These are phyloP conservation scores for Andrena chrysosceles DNA, from an alignment of 2,888 invertebrate genomes.

Conservation along the genomic window DNA sequence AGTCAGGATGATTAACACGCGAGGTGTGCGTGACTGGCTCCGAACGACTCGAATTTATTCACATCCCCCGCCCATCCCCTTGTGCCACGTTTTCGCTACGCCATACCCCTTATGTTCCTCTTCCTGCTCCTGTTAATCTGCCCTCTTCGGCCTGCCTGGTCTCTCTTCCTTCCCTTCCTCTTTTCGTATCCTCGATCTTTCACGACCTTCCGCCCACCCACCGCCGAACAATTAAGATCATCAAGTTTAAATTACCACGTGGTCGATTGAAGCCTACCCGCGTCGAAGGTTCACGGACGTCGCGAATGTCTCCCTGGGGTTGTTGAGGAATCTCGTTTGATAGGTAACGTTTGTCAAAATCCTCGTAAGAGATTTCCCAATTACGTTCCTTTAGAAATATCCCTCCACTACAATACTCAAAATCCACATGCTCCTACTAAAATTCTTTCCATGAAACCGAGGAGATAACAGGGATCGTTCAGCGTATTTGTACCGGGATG, in stretches of 20 bases:
- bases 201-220: conserved; percentile 25
- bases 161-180: neutral
- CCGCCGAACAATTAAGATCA: conserved; percentile 63
- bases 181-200: conserved; percentile 12
- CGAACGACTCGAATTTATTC: conserved; percentile 78
- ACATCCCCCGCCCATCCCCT: conserved; percentile 55
- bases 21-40: conserved; percentile 79
- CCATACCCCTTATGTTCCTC: neutral
- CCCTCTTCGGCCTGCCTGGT: conserved; percentile 18
- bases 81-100: conserved; percentile 39
- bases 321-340: conserved; percentile 11
- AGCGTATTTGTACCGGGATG: neutral
- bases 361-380: neutral
- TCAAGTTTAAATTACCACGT: conserved; percentile 73
- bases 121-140: conserved; percentile 39
- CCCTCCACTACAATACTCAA: neutral
- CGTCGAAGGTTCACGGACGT: conserved; percentile 51
- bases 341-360: neutral
- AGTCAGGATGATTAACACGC: conserved; percentile 82
- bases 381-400: no score
- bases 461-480: neutral
- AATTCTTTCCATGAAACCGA: neutral
- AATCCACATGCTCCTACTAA: neutral
- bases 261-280: conserved; percentile 60
- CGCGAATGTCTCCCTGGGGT: conserved; percentile 22